Evolutionary conservation across 2,888 invertebrate species (phyloP).

Genomic region (Phania funesta): DNA sequence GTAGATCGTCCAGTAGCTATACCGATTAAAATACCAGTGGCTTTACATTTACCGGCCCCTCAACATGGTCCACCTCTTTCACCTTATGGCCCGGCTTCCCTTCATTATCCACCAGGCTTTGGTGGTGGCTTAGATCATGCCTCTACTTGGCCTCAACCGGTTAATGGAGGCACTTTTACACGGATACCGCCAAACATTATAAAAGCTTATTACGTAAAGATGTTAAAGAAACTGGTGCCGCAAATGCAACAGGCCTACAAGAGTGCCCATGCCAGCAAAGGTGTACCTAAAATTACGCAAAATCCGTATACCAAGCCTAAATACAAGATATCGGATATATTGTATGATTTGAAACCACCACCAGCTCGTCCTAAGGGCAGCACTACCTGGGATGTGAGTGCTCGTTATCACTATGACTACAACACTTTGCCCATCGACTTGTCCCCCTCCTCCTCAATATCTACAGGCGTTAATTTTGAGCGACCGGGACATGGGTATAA

Average conservation of each 20-base stretch:
- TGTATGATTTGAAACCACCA: slow-evolving; percentile 74
- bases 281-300: slow-evolving; percentile 40
- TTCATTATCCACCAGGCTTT: slow-evolving; percentile 53
- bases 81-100: slow-evolving; percentile 59
- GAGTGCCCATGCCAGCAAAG: not conserved
- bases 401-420: slow-evolving; percentile 76
- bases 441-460: slow-evolving; percentile 77
- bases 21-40: slow-evolving; percentile 81
- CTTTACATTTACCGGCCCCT: slow-evolving; percentile 81
- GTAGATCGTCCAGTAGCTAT: slow-evolving; percentile 79
- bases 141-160: slow-evolving; percentile 38
- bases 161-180: slow-evolving; percentile 8
- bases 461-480: slow-evolving; percentile 82
- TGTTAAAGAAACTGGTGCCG: slow-evolving; percentile 75
- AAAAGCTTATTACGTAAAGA: slow-evolving; percentile 75
- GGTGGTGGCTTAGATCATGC: slow-evolving; percentile 53
- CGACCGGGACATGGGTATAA: slow-evolving; percentile 80
- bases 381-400: slow-evolving; percentile 73
- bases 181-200: slow-evolving; percentile 75
- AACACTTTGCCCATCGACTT: slow-evolving; percentile 74
- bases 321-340: slow-evolving; percentile 73
- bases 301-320: slow-evolving; percentile 69
- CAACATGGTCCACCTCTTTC: not conserved
- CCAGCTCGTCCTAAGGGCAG: slow-evolving; percentile 73
- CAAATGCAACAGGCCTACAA: slow-evolving; percentile 68